A percentile compares a stretch with the other conserved stretches of the same genome.
Evolutionary conservation across 2,113 vertebrate genomes (phyloP).

Genomic region (Plestiodon gilberti): DNA sequence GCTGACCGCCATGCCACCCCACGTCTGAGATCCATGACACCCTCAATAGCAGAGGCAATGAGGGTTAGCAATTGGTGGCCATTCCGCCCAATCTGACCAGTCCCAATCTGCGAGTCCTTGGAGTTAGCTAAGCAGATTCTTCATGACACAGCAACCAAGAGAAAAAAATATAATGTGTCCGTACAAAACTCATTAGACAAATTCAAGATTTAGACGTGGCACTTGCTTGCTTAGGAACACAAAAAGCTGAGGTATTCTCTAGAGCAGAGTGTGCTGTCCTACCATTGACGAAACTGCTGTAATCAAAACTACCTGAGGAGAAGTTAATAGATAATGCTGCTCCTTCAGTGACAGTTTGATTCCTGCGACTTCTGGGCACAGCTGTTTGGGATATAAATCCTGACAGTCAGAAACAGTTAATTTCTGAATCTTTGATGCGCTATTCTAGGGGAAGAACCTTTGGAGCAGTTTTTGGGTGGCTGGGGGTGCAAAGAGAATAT

Average conservation of each 20-base stretch:
- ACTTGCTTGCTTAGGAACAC: conserved; percentile 11
- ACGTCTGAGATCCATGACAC: too few relatives aligned
- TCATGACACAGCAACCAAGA: neutral
- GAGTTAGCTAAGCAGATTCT: neutral
- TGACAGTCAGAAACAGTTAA: conserved; percentile 61
- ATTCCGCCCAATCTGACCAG: too few relatives aligned
- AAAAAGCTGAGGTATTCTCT: conserved; percentile 40
- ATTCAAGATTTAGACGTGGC: neutral
- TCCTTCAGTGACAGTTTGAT: conserved; percentile 70
- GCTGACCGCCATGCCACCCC: too few relatives aligned
- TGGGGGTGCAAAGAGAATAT: conserved; percentile 6
- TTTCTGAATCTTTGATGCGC: conserved; percentile 72
- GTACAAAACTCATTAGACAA: neutral
- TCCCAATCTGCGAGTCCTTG: neutral
- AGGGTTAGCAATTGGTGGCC: neutral
- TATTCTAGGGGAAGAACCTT: conserved; percentile 68
- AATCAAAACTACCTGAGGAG: conserved; percentile 62
- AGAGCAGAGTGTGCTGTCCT: conserved; percentile 7
- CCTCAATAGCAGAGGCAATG: neutral
- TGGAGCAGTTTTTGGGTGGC: conserved; percentile 36
- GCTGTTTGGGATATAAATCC: conserved; percentile 76
- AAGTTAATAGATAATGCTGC: conserved; percentile 67
- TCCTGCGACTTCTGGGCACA: conserved; percentile 74
- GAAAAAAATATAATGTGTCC: too few relatives aligned
- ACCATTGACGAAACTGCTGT: conserved; percentile 69